A percentile compares a stretch with the other conserved stretches of the same genome.
Conservation (phyloP, 2,888 invertebrate genomes). For the Stenolophus ochropezus region DNA sequence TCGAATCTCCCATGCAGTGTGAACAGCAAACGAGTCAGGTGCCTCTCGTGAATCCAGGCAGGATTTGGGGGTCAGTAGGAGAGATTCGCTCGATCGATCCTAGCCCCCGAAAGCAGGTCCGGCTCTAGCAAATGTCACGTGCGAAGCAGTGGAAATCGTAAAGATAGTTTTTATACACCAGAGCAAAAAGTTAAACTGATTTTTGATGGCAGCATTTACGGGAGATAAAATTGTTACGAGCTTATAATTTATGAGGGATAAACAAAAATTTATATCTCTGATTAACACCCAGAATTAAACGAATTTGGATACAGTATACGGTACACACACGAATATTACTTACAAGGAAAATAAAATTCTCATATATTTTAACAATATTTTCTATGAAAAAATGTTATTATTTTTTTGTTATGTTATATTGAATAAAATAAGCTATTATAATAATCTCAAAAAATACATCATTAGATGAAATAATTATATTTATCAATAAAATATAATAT, state of each 20-base stretch:
- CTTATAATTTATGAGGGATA: background rate
- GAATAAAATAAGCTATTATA: too few relatives aligned
- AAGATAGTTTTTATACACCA: conserved; percentile 13
- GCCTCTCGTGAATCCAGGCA: conserved; percentile 53
- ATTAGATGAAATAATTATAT: too few relatives aligned
- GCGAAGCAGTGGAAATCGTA: conserved; percentile 21
- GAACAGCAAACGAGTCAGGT: conserved; percentile 33
- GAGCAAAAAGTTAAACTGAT: background rate
- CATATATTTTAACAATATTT: too few relatives aligned
- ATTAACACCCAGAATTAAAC: too few relatives aligned
- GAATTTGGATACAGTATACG: too few relatives aligned
- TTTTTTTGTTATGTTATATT: too few relatives aligned
- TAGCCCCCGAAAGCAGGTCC: conserved; percentile 49
- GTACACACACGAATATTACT: too few relatives aligned
- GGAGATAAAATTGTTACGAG: background rate
- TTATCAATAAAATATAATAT: too few relatives aligned
- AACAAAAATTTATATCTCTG: background rate
- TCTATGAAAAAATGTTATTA: too few relatives aligned
- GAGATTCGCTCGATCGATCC: conserved; percentile 60
- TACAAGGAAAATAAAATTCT: too few relatives aligned
- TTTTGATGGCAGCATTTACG: background rate
- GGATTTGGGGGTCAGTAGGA: conserved; percentile 59
- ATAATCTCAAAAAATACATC: too few relatives aligned
- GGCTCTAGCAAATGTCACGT: conserved; percentile 42
- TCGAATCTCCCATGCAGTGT: conserved; percentile 30